A percentile compares a stretch with the other conserved stretches of the same genome.
phyloP scores from a whole-genome alignment of 2,888 invertebrate species.

The Malacosoma neustria region DNA sequence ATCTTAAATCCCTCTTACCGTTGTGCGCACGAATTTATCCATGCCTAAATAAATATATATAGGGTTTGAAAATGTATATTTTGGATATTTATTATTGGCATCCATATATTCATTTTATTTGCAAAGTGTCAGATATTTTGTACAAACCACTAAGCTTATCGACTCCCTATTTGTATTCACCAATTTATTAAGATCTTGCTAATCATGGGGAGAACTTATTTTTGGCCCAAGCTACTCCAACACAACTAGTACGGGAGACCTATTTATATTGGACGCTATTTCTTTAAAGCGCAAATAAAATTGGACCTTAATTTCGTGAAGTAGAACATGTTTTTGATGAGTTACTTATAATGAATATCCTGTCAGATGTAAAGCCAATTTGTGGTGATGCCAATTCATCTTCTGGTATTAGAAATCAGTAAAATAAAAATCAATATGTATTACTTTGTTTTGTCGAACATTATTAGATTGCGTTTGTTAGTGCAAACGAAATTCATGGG shows the following conservation, averaged over 20 bases:
- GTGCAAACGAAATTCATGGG: no score
- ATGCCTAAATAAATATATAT: no score
- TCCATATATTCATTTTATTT: background rate
- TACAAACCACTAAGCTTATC: constrained; percentile 19
- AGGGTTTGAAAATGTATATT: no score
- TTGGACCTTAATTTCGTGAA: constrained; percentile 4
- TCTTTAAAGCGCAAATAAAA: background rate
- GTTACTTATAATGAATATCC: constrained; percentile 17
- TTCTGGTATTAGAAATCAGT: constrained; percentile 39
- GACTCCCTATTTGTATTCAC: constrained; percentile 16
- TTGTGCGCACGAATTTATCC: no score
- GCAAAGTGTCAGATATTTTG: constrained; percentile 13
- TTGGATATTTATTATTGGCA: background rate
- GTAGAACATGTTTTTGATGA: constrained; percentile 15
- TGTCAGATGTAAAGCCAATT: constrained; percentile 44
- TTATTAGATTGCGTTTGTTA: no score
- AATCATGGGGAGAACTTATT: background rate
- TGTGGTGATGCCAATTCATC: constrained; percentile 58
- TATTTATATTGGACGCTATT: constrained; percentile 8
- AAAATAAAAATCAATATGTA: constrained; percentile 45
- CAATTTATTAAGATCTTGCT: constrained; percentile 15
- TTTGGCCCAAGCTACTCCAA: background rate
- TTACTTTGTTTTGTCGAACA: constrained; percentile 16
- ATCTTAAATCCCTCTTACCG: no score
- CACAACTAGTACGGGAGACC: constrained; percentile 7